Conservation (phyloP, 23 tunicate species). For the Styela plicata region DNA sequence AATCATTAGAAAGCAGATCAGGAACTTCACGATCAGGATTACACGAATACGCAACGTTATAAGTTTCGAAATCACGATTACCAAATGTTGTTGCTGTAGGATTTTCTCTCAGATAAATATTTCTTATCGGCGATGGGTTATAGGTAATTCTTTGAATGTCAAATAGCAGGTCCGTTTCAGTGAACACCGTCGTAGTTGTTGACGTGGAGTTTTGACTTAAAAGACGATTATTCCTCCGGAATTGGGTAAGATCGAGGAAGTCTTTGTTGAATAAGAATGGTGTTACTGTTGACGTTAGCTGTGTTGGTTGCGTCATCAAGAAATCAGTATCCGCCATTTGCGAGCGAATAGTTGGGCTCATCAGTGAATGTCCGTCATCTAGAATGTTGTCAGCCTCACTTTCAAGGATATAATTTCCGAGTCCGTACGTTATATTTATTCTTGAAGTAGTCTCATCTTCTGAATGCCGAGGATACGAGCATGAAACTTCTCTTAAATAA, state of each 20-base stretch:
- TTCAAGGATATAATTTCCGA: background rate
- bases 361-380: background rate
- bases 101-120: background rate
- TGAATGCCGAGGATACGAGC: background rate
- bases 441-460: background rate
- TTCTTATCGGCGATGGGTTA: background rate
- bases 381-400: background rate
- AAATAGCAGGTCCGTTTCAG: background rate
- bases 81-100: background rate
- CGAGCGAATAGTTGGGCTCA: background rate
- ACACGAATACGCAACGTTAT: constrained; percentile 3
- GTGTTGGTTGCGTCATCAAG: background rate
- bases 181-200: background rate
- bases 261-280: background rate
- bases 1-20: background rate
- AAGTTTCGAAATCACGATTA: constrained; percentile 4
- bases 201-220: background rate
- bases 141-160: background rate
- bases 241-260: background rate
- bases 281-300: background rate
- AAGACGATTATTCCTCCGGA: background rate
- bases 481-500: background rate
- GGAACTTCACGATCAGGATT: constrained; percentile 15
- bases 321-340: background rate
- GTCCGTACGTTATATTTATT: background rate